These are phyloP conservation scores for Tetragonisca angustula DNA, from an alignment of 2,888 invertebrate genomes.

Conservation along the genomic window DNA sequence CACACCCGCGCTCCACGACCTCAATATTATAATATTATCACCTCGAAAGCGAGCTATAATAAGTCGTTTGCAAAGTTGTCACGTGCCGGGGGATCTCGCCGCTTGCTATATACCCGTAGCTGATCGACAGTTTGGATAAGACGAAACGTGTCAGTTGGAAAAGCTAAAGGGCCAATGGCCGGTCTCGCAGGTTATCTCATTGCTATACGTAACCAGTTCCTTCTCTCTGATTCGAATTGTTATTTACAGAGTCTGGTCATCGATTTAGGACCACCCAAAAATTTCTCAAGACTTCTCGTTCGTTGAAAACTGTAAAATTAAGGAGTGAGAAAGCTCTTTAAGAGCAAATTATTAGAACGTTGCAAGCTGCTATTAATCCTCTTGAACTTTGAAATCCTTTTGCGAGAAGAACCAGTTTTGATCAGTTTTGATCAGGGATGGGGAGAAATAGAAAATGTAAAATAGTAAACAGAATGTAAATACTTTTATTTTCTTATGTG, in stretches of 20 bases:
- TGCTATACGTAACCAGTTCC: neutral
- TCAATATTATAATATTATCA: slow-evolving; percentile 76
- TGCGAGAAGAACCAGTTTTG: too few relatives aligned
- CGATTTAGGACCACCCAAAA: neutral
- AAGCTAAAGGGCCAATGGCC: slow-evolving; percentile 65
- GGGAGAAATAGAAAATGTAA: too few relatives aligned
- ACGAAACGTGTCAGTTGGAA: slow-evolving; percentile 64
- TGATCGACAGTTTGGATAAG: slow-evolving; percentile 65
- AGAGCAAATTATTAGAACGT: too few relatives aligned
- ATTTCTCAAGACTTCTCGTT: neutral
- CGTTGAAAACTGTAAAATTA: neutral
- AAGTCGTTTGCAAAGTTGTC: slow-evolving; percentile 70
- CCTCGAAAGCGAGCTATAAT: slow-evolving; percentile 59
- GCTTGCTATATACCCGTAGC: slow-evolving; percentile 46
- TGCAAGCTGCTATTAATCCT: too few relatives aligned
- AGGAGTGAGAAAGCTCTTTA: neutral
- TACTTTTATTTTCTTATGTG: too few relatives aligned
- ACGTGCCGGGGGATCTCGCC: slow-evolving; percentile 64
- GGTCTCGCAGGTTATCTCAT: slow-evolving; percentile 50
- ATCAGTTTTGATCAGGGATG: neutral
- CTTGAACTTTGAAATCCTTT: too few relatives aligned
- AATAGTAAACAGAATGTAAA: too few relatives aligned
- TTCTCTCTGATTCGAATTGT: neutral
- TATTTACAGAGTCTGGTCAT: neutral
- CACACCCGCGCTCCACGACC: slow-evolving; percentile 71